A percentile compares a stretch with the other conserved stretches of the same genome.
These are phyloP conservation scores for Craterocephalus amniculus DNA, from an alignment of 2,797 vertebrate species.

Conservation along the genomic window DNA sequence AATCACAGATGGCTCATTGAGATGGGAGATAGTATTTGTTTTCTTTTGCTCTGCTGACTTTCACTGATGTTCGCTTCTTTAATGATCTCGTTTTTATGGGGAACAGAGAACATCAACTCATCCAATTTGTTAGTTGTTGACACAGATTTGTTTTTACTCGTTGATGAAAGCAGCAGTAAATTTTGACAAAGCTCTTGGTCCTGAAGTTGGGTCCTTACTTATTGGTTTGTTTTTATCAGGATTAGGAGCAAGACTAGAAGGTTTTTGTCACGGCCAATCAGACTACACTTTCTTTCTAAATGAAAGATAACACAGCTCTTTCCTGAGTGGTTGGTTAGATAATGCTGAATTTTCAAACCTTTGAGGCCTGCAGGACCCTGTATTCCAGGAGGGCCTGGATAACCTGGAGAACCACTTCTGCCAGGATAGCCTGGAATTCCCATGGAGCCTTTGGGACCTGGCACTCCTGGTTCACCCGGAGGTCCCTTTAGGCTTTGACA, in stretches of 20 bases:
- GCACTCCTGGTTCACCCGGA: slow-evolving; percentile 77
- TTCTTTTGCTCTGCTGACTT: slow-evolving; percentile 63
- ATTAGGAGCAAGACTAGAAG: not conserved
- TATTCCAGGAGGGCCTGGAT: slow-evolving; percentile 79
- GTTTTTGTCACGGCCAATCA: slow-evolving; percentile 17
- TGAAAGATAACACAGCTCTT: not conserved
- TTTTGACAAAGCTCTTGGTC: slow-evolving; percentile 29
- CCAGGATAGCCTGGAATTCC: slow-evolving; percentile 82
- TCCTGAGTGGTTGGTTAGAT: not conserved
- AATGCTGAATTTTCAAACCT: slow-evolving; percentile 69
- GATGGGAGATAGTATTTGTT: slow-evolving; percentile 46
- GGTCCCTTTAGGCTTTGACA: slow-evolving; percentile 79
- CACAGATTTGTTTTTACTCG: slow-evolving; percentile 65
- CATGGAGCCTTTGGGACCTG: slow-evolving; percentile 79
- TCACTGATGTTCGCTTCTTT: slow-evolving; percentile 55
- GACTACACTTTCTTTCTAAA: not conserved
- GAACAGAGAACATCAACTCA: slow-evolving; percentile 52
- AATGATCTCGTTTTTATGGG: slow-evolving; percentile 64
- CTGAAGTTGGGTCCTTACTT: slow-evolving; percentile 32
- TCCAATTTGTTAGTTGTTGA: slow-evolving; percentile 59
- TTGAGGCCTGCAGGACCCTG: slow-evolving; percentile 80
- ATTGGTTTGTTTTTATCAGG: slow-evolving; percentile 41
- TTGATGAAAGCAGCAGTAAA: slow-evolving; percentile 52
- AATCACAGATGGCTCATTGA: slow-evolving; percentile 52
- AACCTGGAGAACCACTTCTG: slow-evolving; percentile 77